Base-by-base conservation (phyloP, 2,797 vertebrate species). In the Galago senegalensis region DNA sequence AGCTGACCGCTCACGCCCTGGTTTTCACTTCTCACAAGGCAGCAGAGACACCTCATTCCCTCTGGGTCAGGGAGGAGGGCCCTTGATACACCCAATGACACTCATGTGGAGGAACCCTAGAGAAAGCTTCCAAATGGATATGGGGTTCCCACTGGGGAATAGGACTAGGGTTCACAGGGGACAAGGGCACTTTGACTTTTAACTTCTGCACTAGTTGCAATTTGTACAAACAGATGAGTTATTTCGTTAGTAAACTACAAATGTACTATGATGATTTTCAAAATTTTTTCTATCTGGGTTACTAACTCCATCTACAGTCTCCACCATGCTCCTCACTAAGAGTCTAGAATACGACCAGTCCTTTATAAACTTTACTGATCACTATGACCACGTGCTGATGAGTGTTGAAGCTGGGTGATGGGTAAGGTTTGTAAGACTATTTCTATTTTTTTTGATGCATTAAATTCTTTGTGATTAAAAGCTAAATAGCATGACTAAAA, bases 231-330 rank as follows among this genome's bases (percentile, higher is more conserved):
- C 20, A 70, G 40, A 69, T n/a, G 4, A 27, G 56, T 69, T 67
- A 70, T 87, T 95, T 76, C 40, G 70, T 14, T 70, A 70, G 40
- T 53, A 82, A 91, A 81, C 23, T 23, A 79, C 63, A 80, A 43
- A 58, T 20, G 12, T n/a, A n/a, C n/a, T 27, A 53, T 63, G 16
- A 56, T 80, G 43, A 34, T 29, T 29, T 79, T 79, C 3, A 7
- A 23, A 56, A 76, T n/a, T 53, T 56, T 72, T 56, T 91, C 80
- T 80, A 79, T 43, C 11, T 80, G 49, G 18, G 75, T 93, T 72
- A 81, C 37, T 93, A 16, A 16, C 11, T 87, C 56, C 60, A 73
- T 60, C 69, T 31, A 5, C 37, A 73, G 58, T 93, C 23, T 81
- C 58, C 46, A 87, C n/a, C 4, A 14, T 10, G 34, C 9, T 46